phyloP scores from a whole-genome alignment of 1,140 invertebrate genomes.

The Caenorhabditis briggsae region DNA sequence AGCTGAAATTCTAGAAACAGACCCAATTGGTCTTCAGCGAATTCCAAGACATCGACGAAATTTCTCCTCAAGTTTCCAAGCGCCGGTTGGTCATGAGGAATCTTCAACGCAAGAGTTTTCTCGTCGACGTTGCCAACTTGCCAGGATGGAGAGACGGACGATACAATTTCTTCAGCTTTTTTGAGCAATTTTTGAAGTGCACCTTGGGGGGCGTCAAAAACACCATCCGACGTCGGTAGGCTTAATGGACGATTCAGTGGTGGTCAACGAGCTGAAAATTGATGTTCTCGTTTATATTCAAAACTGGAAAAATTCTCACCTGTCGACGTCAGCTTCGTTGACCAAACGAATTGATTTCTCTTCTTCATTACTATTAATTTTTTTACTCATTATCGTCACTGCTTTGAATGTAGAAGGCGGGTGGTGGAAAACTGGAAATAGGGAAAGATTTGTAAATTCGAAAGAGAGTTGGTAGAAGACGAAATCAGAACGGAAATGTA shows the following conservation, averaged over 20 bases:
- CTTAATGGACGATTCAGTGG: background rate
- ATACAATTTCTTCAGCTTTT: conserved; percentile 20
- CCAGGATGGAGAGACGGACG: conserved; percentile 57
- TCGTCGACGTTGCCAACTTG: conserved; percentile 23
- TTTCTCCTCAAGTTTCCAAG: conserved; percentile 55
- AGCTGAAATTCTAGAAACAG: background rate
- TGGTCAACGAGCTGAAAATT: conserved; percentile 39
- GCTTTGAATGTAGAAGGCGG: background rate
- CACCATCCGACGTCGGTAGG: conserved; percentile 60
- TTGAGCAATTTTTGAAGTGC: conserved; percentile 4
- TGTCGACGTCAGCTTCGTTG: conserved; percentile 24
- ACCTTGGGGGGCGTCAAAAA: conserved; percentile 59
- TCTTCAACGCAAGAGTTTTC: conserved; percentile 47
- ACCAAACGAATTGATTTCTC: background rate
- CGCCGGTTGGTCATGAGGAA: conserved; percentile 54
- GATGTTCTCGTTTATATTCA: background rate
- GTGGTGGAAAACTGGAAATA: conserved; percentile 21
- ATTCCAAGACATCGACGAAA: conserved; percentile 57
- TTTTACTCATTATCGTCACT: background rate
- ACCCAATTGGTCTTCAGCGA: conserved; percentile 58
- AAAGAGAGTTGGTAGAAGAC: background rate
- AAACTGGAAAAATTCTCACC: background rate
- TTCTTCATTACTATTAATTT: conserved; percentile 18
- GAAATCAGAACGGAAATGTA: conserved; percentile 20
- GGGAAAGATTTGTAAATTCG: background rate